Evolutionary conservation across 2,888 invertebrate genomes (phyloP).

Genomic region (Acleris emargana): DNA sequence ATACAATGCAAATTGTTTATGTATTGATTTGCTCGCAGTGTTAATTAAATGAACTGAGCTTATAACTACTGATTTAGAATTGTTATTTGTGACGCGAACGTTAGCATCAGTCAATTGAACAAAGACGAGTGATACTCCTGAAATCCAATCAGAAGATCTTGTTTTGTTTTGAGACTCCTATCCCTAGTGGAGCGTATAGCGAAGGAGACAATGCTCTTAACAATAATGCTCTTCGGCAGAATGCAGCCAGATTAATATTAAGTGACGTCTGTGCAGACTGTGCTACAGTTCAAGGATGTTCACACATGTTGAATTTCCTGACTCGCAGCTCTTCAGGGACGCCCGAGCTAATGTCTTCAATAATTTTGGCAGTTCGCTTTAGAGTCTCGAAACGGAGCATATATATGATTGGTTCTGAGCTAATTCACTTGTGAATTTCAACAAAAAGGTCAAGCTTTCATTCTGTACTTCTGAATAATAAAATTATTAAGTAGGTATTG

Average conservation of each 20-base stretch:
- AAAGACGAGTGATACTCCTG: background rate
- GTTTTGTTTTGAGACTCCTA: slow-evolving; percentile 2
- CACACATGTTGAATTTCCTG: slow-evolving; percentile 57
- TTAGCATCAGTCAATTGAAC: background rate
- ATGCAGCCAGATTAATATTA: slow-evolving; percentile 39
- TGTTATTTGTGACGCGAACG: slow-evolving; percentile 1
- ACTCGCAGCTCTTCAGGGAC: slow-evolving; percentile 59
- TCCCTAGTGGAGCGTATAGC: slow-evolving; percentile 3
- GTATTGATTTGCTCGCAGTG: slow-evolving; percentile 22
- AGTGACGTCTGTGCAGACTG: slow-evolving; percentile 43
- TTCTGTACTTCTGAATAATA: no score
- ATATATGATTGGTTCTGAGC: background rate
- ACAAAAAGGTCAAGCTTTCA: no score
- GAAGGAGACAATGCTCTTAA: slow-evolving; percentile 29
- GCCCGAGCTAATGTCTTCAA: slow-evolving; percentile 66
- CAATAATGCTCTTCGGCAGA: slow-evolving; percentile 33
- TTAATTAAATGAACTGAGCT: slow-evolving; percentile 23
- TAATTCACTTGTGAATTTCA: no score
- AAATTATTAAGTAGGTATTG: no score
- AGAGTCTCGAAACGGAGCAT: slow-evolving; percentile 36
- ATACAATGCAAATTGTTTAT: slow-evolving; percentile 34
- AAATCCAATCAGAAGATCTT: slow-evolving; percentile 4
- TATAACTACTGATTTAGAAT: slow-evolving; percentile 20
- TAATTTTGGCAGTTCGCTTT: slow-evolving; percentile 70
- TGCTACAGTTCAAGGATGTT: slow-evolving; percentile 53